These are phyloP conservation scores for Chymomyza caudatula DNA, from an alignment of 2,888 invertebrate species.

Conservation along the genomic window DNA sequence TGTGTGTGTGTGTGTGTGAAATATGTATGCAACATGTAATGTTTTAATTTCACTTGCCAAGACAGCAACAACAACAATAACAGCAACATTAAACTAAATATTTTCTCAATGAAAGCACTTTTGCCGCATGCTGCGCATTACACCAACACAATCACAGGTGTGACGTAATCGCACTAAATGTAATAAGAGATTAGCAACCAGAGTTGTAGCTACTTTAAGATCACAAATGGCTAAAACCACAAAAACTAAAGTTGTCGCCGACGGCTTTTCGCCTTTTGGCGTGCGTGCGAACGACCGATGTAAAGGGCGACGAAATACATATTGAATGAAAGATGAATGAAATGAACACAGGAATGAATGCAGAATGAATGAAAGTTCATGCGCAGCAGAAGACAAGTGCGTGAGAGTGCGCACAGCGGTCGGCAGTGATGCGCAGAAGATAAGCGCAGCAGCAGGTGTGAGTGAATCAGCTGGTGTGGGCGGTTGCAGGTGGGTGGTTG, in stretches of 20 bases:
- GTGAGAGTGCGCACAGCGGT: not conserved
- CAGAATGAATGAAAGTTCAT: slow-evolving; percentile 21
- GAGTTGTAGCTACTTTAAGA: slow-evolving; percentile 48
- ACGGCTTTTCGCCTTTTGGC: not conserved
- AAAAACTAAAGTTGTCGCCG: slow-evolving; percentile 3
- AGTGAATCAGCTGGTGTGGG: no score
- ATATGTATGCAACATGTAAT: slow-evolving; percentile 43
- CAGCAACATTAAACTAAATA: slow-evolving; percentile 17
- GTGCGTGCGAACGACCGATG: slow-evolving; percentile 2
- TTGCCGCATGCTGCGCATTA: slow-evolving; percentile 54
- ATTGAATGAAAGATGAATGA: slow-evolving; percentile 22
- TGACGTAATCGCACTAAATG: slow-evolving; percentile 63
- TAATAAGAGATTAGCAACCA: slow-evolving; percentile 58
- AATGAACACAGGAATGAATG: no score
- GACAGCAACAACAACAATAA: slow-evolving; percentile 3
- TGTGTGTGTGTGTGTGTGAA: slow-evolving; percentile 5
- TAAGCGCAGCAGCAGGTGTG: not conserved
- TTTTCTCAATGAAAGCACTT: slow-evolving; percentile 64
- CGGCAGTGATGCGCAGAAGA: no score
- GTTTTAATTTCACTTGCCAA: slow-evolving; percentile 45
- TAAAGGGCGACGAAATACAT: slow-evolving; percentile 31
- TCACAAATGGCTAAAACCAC: not conserved
- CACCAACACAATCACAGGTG: slow-evolving; percentile 18
- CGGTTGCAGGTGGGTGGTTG: no score
- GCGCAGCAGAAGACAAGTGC: not conserved